phyloP scores from a whole-genome alignment of 2,888 invertebrate genomes.

The Beris morrisii region DNA sequence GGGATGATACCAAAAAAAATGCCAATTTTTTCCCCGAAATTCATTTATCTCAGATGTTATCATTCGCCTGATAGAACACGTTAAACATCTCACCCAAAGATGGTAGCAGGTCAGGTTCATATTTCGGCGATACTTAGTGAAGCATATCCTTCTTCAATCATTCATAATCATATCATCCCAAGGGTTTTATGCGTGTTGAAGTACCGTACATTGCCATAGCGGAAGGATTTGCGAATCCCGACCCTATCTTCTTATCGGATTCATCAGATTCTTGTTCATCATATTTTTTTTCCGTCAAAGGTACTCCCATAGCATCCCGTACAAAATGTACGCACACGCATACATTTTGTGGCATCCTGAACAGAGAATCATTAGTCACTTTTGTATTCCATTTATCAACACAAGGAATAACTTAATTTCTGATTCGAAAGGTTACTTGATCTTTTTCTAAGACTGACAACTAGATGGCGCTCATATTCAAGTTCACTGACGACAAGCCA shows the following conservation, averaged over 20 bases:
- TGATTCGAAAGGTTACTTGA: constrained; percentile 18
- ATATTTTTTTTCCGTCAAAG: no score
- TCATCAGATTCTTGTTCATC: no score
- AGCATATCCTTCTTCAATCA: constrained; percentile 30
- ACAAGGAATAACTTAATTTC: constrained; percentile 33
- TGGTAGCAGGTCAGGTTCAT: constrained; percentile 15
- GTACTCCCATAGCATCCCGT: no score
- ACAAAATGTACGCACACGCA: no score
- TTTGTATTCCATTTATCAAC: constrained; percentile 33
- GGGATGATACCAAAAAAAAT: neutral
- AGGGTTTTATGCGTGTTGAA: no score
- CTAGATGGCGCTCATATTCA: no score
- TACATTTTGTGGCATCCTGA: neutral
- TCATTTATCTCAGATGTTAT: constrained; percentile 24
- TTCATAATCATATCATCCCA: constrained; percentile 27
- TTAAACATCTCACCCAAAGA: constrained; percentile 5
- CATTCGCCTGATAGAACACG: constrained; percentile 3
- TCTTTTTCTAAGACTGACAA: no score
- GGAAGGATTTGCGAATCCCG: no score
- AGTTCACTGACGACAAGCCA: no score
- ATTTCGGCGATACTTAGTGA: constrained; percentile 9
- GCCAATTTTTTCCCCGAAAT: constrained; percentile 2
- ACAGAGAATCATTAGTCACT: constrained; percentile 23
- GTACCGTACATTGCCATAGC: no score
- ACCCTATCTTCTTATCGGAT: no score